These are phyloP conservation scores for Euschistus heros DNA, from an alignment of 1,140 invertebrate genomes.

Conservation along the genomic window DNA sequence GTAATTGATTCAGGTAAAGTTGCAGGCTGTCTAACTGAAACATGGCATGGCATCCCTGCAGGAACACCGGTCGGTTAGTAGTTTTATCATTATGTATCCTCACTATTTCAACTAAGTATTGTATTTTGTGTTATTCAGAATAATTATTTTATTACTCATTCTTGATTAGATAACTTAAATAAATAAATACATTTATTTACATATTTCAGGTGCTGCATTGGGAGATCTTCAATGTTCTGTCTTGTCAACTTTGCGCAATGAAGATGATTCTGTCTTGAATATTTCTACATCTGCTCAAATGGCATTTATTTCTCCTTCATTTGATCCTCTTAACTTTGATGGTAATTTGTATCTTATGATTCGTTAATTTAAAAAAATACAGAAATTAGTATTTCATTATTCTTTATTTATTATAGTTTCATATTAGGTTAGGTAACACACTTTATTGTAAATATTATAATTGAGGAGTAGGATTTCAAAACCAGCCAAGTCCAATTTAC, in stretches of 20 bases:
- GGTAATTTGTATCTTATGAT: neutral
- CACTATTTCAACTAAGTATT: neutral
- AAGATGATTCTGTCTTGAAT: conserved; percentile 65
- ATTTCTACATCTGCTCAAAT: conserved; percentile 82
- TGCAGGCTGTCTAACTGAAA: conserved; percentile 50
- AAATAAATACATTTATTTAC: no score
- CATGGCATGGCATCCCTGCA: conserved; percentile 66
- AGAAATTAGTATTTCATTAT: no score
- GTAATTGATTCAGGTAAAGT: conserved; percentile 51
- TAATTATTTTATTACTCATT: no score
- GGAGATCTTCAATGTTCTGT: conserved; percentile 80
- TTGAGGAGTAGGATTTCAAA: no score
- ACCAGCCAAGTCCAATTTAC: no score
- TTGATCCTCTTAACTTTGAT: conserved; percentile 22
- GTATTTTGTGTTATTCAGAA: no score
- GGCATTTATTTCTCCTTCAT: conserved; percentile 49
- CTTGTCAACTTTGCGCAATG: conserved; percentile 54
- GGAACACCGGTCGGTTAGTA: conserved; percentile 53
- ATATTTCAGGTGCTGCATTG: conserved; percentile 48
- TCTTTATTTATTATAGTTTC: no score
- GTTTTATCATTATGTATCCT: no score
- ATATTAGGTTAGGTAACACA: no score
- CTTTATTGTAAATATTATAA: no score
- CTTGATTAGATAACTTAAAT: no score
- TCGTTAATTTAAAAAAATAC: no score